Evolutionary conservation across 2,113 vertebrate genomes (phyloP).

Genomic region (Macquaria australasica): DNA sequence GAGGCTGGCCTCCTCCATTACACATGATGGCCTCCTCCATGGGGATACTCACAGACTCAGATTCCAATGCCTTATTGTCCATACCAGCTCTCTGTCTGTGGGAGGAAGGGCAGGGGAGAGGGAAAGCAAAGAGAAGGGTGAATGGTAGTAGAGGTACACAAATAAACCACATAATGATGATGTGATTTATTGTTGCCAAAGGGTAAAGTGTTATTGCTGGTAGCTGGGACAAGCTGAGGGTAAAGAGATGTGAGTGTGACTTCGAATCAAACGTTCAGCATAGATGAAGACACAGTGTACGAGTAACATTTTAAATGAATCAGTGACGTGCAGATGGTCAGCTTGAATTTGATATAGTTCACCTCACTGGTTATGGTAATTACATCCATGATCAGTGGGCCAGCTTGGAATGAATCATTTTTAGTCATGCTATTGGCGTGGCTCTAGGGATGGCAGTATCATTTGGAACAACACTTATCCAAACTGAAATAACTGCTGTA

Average conservation of each 20-base stretch:
- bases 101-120: neutral
- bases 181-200: too few species aligned
- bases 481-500: neutral
- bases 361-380: neutral
- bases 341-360: too few species aligned
- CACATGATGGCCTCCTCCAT: constrained; percentile 86
- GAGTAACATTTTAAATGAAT: neutral
- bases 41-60: constrained; percentile 84
- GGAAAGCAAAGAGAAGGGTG: neutral
- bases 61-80: constrained; percentile 85
- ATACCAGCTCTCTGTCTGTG: constrained; percentile 60
- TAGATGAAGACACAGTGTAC: neutral
- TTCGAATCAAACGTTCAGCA: neutral
- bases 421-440: neutral
- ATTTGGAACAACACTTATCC: neutral
- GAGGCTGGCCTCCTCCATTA: constrained; percentile 71
- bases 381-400: neutral
- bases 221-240: neutral
- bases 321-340: too few species aligned
- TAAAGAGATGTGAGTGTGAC: neutral
- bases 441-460: neutral
- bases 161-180: neutral
- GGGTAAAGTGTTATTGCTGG: too few species aligned
- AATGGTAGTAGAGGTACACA: neutral
- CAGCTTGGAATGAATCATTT: neutral